Base-by-base conservation (phyloP, 2,113 vertebrate species). In the Zeus faber region DNA sequence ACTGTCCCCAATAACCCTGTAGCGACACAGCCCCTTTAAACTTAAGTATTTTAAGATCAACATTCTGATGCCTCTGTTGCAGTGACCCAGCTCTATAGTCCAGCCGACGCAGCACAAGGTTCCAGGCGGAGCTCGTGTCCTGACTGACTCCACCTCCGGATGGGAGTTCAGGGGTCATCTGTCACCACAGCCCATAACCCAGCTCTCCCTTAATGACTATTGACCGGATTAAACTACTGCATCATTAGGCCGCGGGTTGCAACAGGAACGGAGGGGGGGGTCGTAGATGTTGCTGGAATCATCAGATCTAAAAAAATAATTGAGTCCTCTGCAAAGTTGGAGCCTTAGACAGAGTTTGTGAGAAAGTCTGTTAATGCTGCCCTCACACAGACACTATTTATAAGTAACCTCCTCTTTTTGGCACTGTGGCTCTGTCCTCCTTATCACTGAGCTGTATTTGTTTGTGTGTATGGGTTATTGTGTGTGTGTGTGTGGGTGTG, bases 121-220 rank as follows among this genome's bases (percentile, higher is more conserved):
- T n/a, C n/a, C n/a, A n/a, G n/a, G n/a, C n/a, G n/a, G n/a, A n/a
- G n/a, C n/a, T n/a, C n/a, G n/a, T n/a, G n/a, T n/a, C n/a, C 33
- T 37, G 11, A 13, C 33, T 55, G 40, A 47, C 44, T 44, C 22
- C 17, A 16, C 7, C 53, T 14, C 35, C 22, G n/a, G 39, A 39
- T n/a, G n/a, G n/a, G 61, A 27, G 62, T 18, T 62, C 48, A 43
- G 9, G 25, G 50, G 54, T 44, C 58, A 48, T 5, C 39, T 44
- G 7, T 18, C 47, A 22, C 47, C 23, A 14, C n/a, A n/a, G n/a
- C n/a, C n/a, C n/a, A n/a, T n/a, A n/a, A 69, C 68, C 35, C 62
- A 54, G 37, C 20, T 68, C 55, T 33, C 64, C 48, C 48, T 39
- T 72, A 75, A 84, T 68, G 62, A 80, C 77, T 82, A 84, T 81